These are phyloP conservation scores for Ichneumoninae sp. DNA, from an alignment of 2,888 invertebrate genomes.

Conservation along the genomic window DNA sequence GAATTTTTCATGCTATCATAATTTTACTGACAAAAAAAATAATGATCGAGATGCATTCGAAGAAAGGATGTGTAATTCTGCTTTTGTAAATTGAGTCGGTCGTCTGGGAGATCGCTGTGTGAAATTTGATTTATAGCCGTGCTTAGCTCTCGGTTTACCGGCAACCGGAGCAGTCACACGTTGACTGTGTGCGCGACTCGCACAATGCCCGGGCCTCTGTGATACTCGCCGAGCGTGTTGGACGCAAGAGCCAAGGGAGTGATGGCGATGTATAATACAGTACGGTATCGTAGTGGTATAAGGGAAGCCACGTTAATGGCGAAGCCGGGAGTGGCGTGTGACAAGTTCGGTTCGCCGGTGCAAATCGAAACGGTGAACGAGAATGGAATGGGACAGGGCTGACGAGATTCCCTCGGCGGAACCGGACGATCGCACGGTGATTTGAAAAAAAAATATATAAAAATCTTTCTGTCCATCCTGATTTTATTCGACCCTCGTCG, in stretches of 20 bases:
- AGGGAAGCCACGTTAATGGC: slow-evolving; percentile 54
- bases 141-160: slow-evolving; percentile 62
- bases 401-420: slow-evolving; percentile 22
- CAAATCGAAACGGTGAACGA: slow-evolving; percentile 38
- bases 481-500: no score
- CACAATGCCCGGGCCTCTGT: slow-evolving; percentile 30
- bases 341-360: slow-evolving; percentile 26
- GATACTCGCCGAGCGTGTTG: slow-evolving; percentile 15
- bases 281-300: slow-evolving; percentile 1
- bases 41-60: slow-evolving; percentile 17
- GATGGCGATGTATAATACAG: slow-evolving; percentile 15
- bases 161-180: slow-evolving; percentile 18
- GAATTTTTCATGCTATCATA: no score
- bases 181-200: slow-evolving; percentile 5
- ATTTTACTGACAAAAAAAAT: background rate
- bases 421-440: slow-evolving; percentile 16
- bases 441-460: background rate
- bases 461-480: background rate
- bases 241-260: slow-evolving; percentile 12
- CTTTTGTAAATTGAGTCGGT: slow-evolving; percentile 70
- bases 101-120: slow-evolving; percentile 52
- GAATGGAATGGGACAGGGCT: slow-evolving; percentile 28
- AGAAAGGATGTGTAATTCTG: slow-evolving; percentile 61
- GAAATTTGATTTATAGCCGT: slow-evolving; percentile 70
- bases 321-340: slow-evolving; percentile 36